Evolutionary conservation across 1,140 invertebrate species (phyloP).

Genomic region (Globodera rostochiensis): DNA sequence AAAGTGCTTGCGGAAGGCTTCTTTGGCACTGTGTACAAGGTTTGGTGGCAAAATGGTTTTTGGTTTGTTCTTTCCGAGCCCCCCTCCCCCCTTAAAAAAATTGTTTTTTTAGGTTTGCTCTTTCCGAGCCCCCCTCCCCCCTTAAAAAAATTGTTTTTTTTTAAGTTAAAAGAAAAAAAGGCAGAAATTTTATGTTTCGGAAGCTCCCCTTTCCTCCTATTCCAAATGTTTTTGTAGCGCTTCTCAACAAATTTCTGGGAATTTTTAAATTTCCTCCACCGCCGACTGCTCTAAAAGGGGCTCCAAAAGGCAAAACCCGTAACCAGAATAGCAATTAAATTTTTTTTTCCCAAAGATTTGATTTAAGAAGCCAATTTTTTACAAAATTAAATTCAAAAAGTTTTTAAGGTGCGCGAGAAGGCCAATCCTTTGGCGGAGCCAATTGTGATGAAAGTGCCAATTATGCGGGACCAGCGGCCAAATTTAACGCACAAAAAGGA

Average conservation of each 20-base stretch:
- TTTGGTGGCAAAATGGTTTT: not conserved
- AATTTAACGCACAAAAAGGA: constrained; percentile 41
- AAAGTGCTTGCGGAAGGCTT: constrained; percentile 48
- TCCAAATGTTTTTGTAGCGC: no score
- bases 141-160: constrained; percentile 9
- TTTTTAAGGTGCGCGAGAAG: constrained; percentile 43
- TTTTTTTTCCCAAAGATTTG: no score
- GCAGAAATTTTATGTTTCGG: no score
- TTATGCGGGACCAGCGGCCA: constrained; percentile 41
- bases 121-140: no score
- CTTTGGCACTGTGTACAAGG: constrained; percentile 53
- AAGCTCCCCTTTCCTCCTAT: no score
- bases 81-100: no score
- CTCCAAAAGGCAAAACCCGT: not conserved
- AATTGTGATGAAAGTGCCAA: constrained; percentile 48
- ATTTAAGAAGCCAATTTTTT: not conserved
- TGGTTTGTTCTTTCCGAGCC: no score
- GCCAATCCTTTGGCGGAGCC: constrained; percentile 12
- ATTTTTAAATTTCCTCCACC: no score
- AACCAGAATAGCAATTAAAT: no score
- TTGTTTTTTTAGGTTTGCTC: no score
- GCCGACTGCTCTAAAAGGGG: not conserved
- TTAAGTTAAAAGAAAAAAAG: no score
- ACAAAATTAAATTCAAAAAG: not conserved
- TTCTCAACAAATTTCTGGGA: no score